phyloP scores from a whole-genome alignment of 2,113 vertebrate species.

The Megaceryle torquata region DNA sequence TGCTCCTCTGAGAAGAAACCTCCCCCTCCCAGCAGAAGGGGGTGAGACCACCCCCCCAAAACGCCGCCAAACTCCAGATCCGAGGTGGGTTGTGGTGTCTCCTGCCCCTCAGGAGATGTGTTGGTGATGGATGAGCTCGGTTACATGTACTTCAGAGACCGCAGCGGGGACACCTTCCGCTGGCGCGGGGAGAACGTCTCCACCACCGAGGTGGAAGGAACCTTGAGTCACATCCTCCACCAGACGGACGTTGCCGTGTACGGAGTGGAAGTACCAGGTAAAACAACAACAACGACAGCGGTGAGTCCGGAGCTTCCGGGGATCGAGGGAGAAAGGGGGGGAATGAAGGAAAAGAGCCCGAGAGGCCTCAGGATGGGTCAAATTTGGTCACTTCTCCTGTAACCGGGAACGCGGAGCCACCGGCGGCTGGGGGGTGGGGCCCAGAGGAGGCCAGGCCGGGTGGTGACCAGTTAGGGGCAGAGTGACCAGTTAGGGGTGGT shows the following conservation, averaged over 20 bases:
- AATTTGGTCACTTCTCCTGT: no score
- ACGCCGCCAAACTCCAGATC: no score
- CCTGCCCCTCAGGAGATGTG: slow-evolving; percentile 76
- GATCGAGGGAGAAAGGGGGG: no score
- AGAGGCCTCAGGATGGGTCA: no score
- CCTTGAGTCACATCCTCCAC: slow-evolving; percentile 81
- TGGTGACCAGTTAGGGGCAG: no score
- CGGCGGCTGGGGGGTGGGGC: no score
- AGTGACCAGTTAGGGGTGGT: no score
- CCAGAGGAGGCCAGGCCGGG: no score
- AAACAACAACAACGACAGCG: no score
- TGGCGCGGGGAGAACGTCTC: slow-evolving; percentile 92
- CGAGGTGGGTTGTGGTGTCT: neutral
- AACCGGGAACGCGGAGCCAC: no score
- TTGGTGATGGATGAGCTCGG: slow-evolving; percentile 91
- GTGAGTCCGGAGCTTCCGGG: no score
- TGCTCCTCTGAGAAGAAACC: neutral
- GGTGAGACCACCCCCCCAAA: neutral
- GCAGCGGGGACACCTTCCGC: slow-evolving; percentile 88
- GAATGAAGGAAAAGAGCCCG: no score
- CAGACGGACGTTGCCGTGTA: slow-evolving; percentile 87
- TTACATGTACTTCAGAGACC: slow-evolving; percentile 89
- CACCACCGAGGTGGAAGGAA: slow-evolving; percentile 87
- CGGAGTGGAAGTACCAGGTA: slow-evolving; percentile 81
- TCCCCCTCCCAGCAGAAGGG: accelerated